Evolutionary conservation across 2,888 invertebrate genomes (phyloP), one percentile per base, ranked within the genome.

Genomic region (Omphaloscelis lunosa): DNA sequence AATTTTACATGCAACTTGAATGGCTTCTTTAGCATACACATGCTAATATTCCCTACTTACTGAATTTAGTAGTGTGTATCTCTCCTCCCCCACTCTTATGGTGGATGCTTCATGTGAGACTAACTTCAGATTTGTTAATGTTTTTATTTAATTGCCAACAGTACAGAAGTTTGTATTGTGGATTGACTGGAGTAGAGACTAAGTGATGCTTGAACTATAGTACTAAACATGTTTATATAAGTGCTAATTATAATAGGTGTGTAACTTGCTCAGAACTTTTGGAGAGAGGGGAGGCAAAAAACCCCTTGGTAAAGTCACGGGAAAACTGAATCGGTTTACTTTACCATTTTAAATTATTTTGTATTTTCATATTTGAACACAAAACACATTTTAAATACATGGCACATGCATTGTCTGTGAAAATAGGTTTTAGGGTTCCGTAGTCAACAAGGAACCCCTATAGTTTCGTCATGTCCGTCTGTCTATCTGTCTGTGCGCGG

Each of bases 81-180:
- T 53, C 56, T 77, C 59, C 80, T 75, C 75, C 73, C 65, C 59
- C 63, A 75, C 62, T 74, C 70, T 15, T 59, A 83, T 23, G 72
- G 73, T 78, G 78, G 85, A 75, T 56, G 72, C 69, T 59, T 75
- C 63, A 73, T 75, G 59, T 73, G 74, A 67, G 34, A 75, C 77
- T 80, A 78, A 82, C 83, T 87, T 89, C 86, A 90, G 86, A 83
- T 86, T 86, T 89, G 84, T 87, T 83, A 62, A 80, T 84, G 65
- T 75, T 72, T 74, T 74, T 56, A 67, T 59, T 72, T 53, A 59
- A 72, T 71, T 53, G 20, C 29, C 61, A 48, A 61, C 73, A 84
- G 59, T 71, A 72, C 69, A 61, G 61, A 65, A 66, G 34, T 72
- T 79, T 62, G 59, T 82, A 63, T 71, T 79, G 58, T 66, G 41